These are phyloP conservation scores for Gymnarchus niloticus DNA, from an alignment of 2,113 vertebrate genomes.

Conservation along the genomic window DNA sequence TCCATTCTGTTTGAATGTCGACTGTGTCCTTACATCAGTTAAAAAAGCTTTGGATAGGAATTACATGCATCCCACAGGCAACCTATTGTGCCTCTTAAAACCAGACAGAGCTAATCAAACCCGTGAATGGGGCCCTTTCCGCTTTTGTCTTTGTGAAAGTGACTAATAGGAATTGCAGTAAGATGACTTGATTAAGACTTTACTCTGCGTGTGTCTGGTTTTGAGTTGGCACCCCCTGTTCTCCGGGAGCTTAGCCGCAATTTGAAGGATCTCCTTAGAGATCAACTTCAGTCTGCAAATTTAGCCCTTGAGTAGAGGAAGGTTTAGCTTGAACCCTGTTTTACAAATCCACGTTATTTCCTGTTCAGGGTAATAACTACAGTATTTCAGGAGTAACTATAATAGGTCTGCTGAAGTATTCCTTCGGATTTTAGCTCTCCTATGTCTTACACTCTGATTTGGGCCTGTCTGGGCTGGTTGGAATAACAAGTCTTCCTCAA, in stretches of 20 bases:
- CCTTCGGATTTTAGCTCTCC: neutral
- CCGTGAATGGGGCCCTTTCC: constrained; percentile 60
- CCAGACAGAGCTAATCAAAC: constrained; percentile 67
- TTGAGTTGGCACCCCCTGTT: neutral
- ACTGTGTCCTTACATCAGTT: constrained; percentile 70
- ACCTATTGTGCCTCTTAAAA: constrained; percentile 69
- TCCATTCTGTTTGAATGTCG: constrained; percentile 61
- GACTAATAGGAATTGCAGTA: constrained; percentile 60
- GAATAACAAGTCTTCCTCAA: constrained; percentile 10
- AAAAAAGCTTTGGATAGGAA: constrained; percentile 52
- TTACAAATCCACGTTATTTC: constrained; percentile 72
- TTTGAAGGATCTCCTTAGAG: constrained; percentile 52
- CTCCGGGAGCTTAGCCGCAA: constrained; percentile 14
- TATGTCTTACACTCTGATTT: neutral
- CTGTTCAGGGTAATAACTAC: constrained; percentile 62
- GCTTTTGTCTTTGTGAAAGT: constrained; percentile 62
- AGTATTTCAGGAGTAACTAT: neutral
- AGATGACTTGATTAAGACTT: constrained; percentile 61
- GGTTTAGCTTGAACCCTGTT: constrained; percentile 58
- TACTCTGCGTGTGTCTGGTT: neutral
- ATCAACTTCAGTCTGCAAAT: constrained; percentile 53
- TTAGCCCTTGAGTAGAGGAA: constrained; percentile 50
- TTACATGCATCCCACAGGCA: constrained; percentile 77
- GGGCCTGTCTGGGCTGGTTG: neutral
- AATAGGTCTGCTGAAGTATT: neutral